phyloP scores from a whole-genome alignment of 37 sponge, comb jelly and placozoan species.

The Beroe forskalii region DNA sequence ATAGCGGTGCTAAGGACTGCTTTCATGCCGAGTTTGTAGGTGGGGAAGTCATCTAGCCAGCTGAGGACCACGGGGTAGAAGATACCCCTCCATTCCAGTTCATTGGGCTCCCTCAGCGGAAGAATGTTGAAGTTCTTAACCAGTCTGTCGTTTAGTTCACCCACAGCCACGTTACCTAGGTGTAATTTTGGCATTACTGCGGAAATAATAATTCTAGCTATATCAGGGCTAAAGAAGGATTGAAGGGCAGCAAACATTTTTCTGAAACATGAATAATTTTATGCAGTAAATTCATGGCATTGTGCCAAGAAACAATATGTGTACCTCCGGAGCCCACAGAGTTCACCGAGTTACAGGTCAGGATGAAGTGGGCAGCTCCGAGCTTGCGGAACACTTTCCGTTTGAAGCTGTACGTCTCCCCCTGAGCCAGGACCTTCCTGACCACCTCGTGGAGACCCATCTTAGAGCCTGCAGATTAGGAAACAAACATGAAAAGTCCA shows the following conservation, averaged over 20 bases:
- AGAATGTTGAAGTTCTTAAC: constrained; percentile 34
- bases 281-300: too few species aligned
- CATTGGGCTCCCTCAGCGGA: background rate
- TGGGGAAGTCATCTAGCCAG: constrained; percentile 56
- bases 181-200: background rate
- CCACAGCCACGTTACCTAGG: constrained; percentile 14
- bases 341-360: constrained; percentile 52
- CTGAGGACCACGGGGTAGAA: constrained; percentile 42
- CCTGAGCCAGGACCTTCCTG: constrained; percentile 32
- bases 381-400: constrained; percentile 39
- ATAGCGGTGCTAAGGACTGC: constrained; percentile 7
- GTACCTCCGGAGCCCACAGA: constrained; percentile 16
- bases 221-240: too few species aligned
- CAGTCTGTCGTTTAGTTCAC: constrained; percentile 22
- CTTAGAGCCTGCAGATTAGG: constrained; percentile 39
- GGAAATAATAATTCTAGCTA: too few species aligned
- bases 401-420: constrained; percentile 61
- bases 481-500: background rate
- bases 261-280: too few species aligned
- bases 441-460: constrained; percentile 25
- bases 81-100: constrained; percentile 35
- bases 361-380: constrained; percentile 33
- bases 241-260: too few species aligned
- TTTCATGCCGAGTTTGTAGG: constrained; percentile 44
- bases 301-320: too few species aligned